Percentiles rank a stretch among this genome's conserved stretches.
Conservation (phyloP, 2,888 invertebrate species). For the Antitype chi region DNA sequence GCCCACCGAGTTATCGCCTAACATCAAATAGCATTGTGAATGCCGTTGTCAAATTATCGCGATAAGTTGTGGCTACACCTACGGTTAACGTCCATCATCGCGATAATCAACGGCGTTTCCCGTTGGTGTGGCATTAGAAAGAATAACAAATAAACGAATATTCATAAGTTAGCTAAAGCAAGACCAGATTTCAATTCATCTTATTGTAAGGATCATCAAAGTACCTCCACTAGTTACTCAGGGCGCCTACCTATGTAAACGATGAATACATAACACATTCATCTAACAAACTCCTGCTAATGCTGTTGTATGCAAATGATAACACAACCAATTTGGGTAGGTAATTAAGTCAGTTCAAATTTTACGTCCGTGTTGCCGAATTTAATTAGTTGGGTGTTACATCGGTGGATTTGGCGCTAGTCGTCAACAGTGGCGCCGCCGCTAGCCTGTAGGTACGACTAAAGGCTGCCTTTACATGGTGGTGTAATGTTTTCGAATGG, state of each 20-base stretch:
- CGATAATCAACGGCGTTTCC: too few species aligned
- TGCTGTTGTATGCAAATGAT: conserved; percentile 67
- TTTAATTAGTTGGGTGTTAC: conserved; percentile 67
- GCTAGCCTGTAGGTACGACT: conserved; percentile 2
- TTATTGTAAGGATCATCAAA: conserved; percentile 1
- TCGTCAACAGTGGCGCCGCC: conserved; percentile 53
- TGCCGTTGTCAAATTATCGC: too few species aligned
- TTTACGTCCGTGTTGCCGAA: conserved; percentile 65
- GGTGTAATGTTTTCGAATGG: not conserved
- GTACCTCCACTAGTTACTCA: conserved; percentile 6
- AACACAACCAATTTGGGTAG: conserved; percentile 67
- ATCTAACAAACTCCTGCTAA: conserved; percentile 56
- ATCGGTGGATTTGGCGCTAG: conserved; percentile 61
- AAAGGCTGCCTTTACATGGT: conserved; percentile 10
- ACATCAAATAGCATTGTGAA: too few species aligned
- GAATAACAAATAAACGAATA: too few species aligned
- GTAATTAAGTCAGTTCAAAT: conserved; percentile 68
- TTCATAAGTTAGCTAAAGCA: not conserved
- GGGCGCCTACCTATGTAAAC: conserved; percentile 21
- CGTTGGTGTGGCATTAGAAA: too few species aligned
- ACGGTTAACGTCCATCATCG: too few species aligned
- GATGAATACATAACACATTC: conserved; percentile 56
- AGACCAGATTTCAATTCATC: not conserved
- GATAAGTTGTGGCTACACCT: too few species aligned
- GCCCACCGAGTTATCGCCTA: too few species aligned